A percentile compares a stretch with the other conserved stretches of the same genome.
Evolutionary conservation across 1,140 invertebrate genomes (phyloP).

Genomic region (Drosophila sp.): DNA sequence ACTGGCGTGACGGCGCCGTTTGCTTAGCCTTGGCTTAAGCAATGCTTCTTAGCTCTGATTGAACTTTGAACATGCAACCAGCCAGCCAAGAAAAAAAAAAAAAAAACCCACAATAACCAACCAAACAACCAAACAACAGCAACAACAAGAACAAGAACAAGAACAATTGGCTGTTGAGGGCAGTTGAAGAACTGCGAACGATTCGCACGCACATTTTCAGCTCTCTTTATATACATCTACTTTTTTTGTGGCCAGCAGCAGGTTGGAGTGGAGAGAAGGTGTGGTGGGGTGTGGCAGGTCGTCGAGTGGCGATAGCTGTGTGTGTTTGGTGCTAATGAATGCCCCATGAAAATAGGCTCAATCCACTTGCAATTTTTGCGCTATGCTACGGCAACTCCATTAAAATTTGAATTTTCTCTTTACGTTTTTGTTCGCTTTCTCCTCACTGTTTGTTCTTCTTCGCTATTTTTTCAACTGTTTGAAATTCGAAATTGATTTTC

Average conservation of each 20-base stretch:
- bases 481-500: slow-evolving; percentile 53
- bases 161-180: slow-evolving; percentile 59
- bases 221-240: background rate
- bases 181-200: slow-evolving; percentile 51
- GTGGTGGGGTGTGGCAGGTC: background rate
- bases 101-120: no score
- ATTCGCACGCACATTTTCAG: slow-evolving; percentile 73
- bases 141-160: slow-evolving; percentile 63
- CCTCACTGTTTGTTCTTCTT: background rate
- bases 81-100: no score
- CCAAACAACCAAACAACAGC: slow-evolving; percentile 47
- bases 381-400: slow-evolving; percentile 32
- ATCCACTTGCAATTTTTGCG: slow-evolving; percentile 30
- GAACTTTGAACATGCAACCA: slow-evolving; percentile 77
- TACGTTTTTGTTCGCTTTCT: background rate
- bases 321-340: slow-evolving; percentile 40
- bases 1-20: slow-evolving; percentile 48
- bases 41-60: slow-evolving; percentile 80
- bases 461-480: slow-evolving; percentile 26
- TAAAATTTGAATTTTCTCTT: slow-evolving; percentile 35
- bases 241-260: slow-evolving; percentile 28
- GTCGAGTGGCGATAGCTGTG: slow-evolving; percentile 14
- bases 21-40: slow-evolving; percentile 64
- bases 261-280: background rate
- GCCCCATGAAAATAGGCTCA: slow-evolving; percentile 36